Evolutionary conservation across 2,797 vertebrate species (phyloP).

Genomic region (Chaunax sp.): DNA sequence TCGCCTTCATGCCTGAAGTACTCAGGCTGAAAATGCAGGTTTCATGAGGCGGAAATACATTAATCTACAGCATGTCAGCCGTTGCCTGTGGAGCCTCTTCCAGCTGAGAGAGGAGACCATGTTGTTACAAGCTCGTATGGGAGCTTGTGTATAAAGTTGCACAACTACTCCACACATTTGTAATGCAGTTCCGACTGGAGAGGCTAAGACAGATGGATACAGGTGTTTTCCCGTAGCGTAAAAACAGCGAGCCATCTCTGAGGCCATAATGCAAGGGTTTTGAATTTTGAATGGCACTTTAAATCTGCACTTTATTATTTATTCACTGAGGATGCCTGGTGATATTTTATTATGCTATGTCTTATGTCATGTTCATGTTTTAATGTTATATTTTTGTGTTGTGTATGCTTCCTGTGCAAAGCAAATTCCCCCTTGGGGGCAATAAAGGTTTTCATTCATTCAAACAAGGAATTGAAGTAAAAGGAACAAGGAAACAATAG

Average conservation of each 20-base stretch:
- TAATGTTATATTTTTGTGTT: too few relatives aligned
- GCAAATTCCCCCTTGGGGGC: too few relatives aligned
- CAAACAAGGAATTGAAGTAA: too few relatives aligned
- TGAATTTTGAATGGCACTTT: too few relatives aligned
- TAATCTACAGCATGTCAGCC: constrained; percentile 15
- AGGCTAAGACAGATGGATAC: neutral
- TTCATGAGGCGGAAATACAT: constrained; percentile 45
- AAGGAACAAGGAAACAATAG: too few relatives aligned
- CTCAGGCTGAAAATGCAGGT: constrained; percentile 46
- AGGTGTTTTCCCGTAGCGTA: neutral
- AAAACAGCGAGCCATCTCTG: neutral
- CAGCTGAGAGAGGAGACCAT: neutral
- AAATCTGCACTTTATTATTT: too few relatives aligned
- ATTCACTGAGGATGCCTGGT: too few relatives aligned
- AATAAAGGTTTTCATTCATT: too few relatives aligned
- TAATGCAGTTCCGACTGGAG: neutral
- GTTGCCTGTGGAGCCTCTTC: neutral
- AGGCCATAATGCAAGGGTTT: too few relatives aligned
- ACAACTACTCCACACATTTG: neutral
- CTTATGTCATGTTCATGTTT: too few relatives aligned
- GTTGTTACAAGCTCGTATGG: neutral
- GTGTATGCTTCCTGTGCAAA: too few relatives aligned
- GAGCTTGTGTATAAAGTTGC: neutral
- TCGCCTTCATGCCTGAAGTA: constrained; percentile 28
- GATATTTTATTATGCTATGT: too few relatives aligned